Percentiles rank a stretch among this genome's conserved stretches.
phyloP scores from a whole-genome alignment of 2,113 vertebrate genomes.

The Mugil cephalus region DNA sequence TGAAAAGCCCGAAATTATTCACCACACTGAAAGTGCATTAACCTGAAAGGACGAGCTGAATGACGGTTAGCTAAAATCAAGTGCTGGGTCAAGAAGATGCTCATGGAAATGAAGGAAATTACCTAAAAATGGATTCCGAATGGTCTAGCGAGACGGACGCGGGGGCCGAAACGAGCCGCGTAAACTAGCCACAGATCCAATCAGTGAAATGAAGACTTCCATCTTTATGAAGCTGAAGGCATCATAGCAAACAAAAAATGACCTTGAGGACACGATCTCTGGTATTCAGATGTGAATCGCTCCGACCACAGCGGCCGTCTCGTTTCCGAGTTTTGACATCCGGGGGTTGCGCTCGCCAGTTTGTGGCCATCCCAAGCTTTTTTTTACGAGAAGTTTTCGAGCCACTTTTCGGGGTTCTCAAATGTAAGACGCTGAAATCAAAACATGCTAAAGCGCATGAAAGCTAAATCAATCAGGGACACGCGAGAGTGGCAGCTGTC shows the following conservation, averaged over 20 bases:
- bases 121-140: slow-evolving; percentile 35
- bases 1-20: slow-evolving; percentile 65
- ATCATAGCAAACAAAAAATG: background rate
- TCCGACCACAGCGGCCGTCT: slow-evolving; percentile 41
- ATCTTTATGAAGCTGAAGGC: slow-evolving; percentile 6
- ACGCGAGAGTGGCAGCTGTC: slow-evolving; percentile 24
- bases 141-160: slow-evolving; percentile 15
- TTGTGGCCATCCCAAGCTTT: slow-evolving; percentile 25
- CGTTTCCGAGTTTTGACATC: slow-evolving; percentile 42
- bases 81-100: slow-evolving; percentile 62
- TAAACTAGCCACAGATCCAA: background rate
- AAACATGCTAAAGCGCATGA: slow-evolving; percentile 8
- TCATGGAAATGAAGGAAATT: slow-evolving; percentile 52
- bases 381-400: slow-evolving; percentile 48
- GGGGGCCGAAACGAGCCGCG: slow-evolving; percentile 2
- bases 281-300: slow-evolving; percentile 13
- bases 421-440: slow-evolving; percentile 9
- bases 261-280: background rate
- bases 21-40: slow-evolving; percentile 62
- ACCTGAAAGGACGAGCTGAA: slow-evolving; percentile 65
- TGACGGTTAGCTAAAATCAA: slow-evolving; percentile 54
- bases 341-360: slow-evolving; percentile 19
- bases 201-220: background rate
- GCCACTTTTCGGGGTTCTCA: slow-evolving; percentile 28
- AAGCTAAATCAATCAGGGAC: slow-evolving; percentile 26